Percentiles rank a stretch among this genome's conserved stretches.
Evolutionary conservation across 2,888 invertebrate species (phyloP).

Genomic region (Diarsia dahlii): DNA sequence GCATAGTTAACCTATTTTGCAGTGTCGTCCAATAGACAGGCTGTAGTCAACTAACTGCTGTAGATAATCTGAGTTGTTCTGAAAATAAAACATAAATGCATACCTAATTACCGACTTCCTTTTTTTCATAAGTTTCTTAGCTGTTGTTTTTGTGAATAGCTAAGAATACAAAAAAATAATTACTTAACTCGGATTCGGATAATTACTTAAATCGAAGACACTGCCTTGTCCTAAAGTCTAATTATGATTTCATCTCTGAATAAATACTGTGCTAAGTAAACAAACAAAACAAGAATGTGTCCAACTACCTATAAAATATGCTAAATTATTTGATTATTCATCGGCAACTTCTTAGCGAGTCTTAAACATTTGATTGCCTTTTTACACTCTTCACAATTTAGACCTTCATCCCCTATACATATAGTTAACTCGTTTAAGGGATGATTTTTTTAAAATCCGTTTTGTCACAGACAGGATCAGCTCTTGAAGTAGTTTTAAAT

Average conservation of each 20-base stretch:
- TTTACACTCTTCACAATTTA: neutral
- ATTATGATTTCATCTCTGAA: neutral
- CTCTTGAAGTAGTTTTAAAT: conserved; percentile 1
- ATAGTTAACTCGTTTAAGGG: neutral
- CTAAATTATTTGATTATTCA: neutral
- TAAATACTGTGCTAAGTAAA: neutral
- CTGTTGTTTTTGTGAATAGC: neutral
- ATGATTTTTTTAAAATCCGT: neutral
- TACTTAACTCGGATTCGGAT: neutral
- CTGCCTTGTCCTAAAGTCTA: too few species aligned
- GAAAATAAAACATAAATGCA: conserved; percentile 12
- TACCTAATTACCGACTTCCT: neutral
- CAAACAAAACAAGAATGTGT: neutral
- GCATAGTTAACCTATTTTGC: conserved; percentile 43
- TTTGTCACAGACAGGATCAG: neutral
- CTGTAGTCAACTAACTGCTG: conserved; percentile 4
- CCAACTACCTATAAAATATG: neutral
- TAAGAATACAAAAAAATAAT: neutral
- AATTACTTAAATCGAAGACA: too few species aligned
- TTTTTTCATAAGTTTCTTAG: conserved; percentile 6
- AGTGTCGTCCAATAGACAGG: conserved; percentile 24
- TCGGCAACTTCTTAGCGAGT: neutral
- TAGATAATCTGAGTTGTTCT: conserved; percentile 12
- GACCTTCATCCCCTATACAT: neutral
- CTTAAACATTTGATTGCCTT: neutral